A percentile compares a stretch with the other conserved stretches of the same genome.
phyloP scores from a whole-genome alignment of 1,140 invertebrate genomes.

The Trichoplusia ni region DNA sequence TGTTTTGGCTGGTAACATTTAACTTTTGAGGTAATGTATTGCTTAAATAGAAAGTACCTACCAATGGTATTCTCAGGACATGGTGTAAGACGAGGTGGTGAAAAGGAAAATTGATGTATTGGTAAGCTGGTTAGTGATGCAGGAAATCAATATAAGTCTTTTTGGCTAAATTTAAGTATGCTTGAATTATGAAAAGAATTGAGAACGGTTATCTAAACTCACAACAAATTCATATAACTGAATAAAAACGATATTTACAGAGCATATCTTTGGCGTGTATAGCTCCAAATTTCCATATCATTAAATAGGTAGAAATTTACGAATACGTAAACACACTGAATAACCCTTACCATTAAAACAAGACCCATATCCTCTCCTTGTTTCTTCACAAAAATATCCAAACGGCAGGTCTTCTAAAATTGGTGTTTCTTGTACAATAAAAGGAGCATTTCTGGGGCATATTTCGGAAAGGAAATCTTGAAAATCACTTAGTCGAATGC shows the following conservation, averaged over 20 bases:
- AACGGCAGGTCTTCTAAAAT: conserved; percentile 36
- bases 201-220: too few species aligned
- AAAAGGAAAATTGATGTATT: too few species aligned
- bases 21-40: too few species aligned
- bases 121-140: too few species aligned
- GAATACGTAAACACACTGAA: conserved; percentile 50
- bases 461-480: conserved; percentile 69
- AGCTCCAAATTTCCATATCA: conserved; percentile 48
- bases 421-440: conserved; percentile 55
- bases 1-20: conserved; percentile 12
- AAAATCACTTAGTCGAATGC: conserved; percentile 77
- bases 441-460: conserved; percentile 62
- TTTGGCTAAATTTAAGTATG: too few species aligned
- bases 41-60: too few species aligned
- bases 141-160: too few species aligned
- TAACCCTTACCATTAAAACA: conserved; percentile 37
- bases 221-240: too few species aligned
- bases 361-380: conserved; percentile 30
- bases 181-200: too few species aligned
- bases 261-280: too few species aligned
- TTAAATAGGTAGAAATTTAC: conserved; percentile 49
- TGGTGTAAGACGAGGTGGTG: too few species aligned
- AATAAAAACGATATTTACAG: neutral
- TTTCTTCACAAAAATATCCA: conserved; percentile 5
- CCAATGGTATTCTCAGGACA: too few species aligned